A percentile compares a stretch with the other conserved stretches of the same genome.
Evolutionary conservation across 2,888 invertebrate species (phyloP).

Genomic region (Chironomus tentans): DNA sequence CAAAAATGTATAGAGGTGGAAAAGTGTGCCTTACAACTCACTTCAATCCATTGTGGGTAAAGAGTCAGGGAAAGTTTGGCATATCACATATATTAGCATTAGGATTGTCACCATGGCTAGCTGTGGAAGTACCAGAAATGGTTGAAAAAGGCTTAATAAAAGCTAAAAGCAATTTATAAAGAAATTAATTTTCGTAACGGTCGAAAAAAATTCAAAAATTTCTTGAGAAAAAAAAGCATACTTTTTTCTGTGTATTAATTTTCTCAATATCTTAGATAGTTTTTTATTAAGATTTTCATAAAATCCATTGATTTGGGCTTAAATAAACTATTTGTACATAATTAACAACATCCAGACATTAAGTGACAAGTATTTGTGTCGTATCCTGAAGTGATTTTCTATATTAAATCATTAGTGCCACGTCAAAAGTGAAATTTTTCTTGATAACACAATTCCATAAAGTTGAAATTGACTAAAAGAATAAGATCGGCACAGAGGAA

Average conservation of each 20-base stretch:
- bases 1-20: slow-evolving; percentile 96
- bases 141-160: slow-evolving; percentile 67
- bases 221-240: background rate
- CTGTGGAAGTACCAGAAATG: slow-evolving; percentile 96
- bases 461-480: background rate
- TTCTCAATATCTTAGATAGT: too few species aligned
- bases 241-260: too few species aligned
- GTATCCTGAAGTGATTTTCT: too few species aligned
- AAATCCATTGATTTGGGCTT: background rate
- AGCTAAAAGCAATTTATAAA: too few species aligned
- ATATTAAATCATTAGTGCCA: background rate
- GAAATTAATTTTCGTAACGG: background rate
- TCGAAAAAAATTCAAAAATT: background rate
- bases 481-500: background rate
- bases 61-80: slow-evolving; percentile 96
- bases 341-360: too few species aligned
- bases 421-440: background rate
- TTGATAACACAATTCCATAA: background rate
- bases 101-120: slow-evolving; percentile 96
- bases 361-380: too few species aligned
- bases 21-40: slow-evolving; percentile 98
- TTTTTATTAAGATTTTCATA: too few species aligned
- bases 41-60: slow-evolving; percentile 97
- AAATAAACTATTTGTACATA: background rate
- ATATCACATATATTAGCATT: slow-evolving; percentile 98